phyloP scores from a whole-genome alignment of 1,140 invertebrate genomes.

The Helicoverpa zea region DNA sequence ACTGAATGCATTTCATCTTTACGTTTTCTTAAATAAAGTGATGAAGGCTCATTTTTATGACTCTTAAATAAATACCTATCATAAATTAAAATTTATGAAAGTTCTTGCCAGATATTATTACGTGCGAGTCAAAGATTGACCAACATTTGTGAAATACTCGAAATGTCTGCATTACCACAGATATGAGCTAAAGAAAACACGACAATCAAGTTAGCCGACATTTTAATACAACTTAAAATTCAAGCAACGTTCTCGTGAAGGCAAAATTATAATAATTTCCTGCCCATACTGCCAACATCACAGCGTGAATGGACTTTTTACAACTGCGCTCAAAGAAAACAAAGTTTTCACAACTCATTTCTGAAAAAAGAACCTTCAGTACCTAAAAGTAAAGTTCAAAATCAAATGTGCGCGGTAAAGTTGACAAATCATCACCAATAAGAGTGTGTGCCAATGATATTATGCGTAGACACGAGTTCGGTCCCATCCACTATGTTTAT shows the following conservation, averaged over 20 bases:
- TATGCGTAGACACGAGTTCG: conserved; percentile 80
- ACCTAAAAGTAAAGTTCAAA: conserved; percentile 53
- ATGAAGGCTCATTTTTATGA: not conserved
- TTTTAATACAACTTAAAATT: conserved; percentile 48
- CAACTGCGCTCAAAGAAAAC: conserved; percentile 66
- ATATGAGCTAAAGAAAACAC: conserved; percentile 44
- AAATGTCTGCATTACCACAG: conserved; percentile 36
- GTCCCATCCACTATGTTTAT: conserved; percentile 64
- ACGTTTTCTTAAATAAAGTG: too few species aligned
- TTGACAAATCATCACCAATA: conserved; percentile 82
- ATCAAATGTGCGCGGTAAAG: conserved; percentile 58
- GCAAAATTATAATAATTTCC: conserved; percentile 61
- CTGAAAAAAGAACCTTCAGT: conserved; percentile 24
- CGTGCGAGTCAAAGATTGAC: conserved; percentile 5
- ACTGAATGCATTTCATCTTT: too few species aligned
- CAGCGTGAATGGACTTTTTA: conserved; percentile 71
- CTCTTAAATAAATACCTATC: not conserved
- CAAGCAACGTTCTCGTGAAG: conserved; percentile 43
- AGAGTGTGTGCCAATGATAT: conserved; percentile 78
- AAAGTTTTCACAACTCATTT: conserved; percentile 24
- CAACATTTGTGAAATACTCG: conserved; percentile 15
- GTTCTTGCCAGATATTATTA: not conserved
- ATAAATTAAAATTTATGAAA: too few species aligned
- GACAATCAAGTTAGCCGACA: conserved; percentile 34
- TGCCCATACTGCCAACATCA: conserved; percentile 62